These are phyloP conservation scores for Drosophila picticornis DNA, from an alignment of 2,888 invertebrate species.

Conservation along the genomic window DNA sequence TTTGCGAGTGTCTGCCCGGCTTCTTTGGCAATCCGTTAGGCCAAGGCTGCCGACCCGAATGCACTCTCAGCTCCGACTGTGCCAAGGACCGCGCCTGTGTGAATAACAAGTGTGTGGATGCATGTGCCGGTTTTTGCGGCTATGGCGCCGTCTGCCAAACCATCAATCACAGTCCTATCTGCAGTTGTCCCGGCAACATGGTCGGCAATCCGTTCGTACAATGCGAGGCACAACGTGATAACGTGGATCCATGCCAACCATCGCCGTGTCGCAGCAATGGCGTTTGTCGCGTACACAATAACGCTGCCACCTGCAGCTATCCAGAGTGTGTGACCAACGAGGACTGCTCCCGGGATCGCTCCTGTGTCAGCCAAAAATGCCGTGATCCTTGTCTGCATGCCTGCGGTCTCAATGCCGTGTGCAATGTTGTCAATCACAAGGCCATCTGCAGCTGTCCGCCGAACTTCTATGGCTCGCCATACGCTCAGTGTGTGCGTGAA, in stretches of 20 bases:
- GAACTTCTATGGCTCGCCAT: slow-evolving; percentile 92
- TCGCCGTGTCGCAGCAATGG: slow-evolving; percentile 94
- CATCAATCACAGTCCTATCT: slow-evolving; percentile 94
- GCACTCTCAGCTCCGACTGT: slow-evolving; percentile 93
- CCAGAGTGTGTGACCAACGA: slow-evolving; percentile 95
- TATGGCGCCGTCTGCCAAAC: slow-evolving; percentile 91
- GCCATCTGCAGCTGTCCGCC: slow-evolving; percentile 93
- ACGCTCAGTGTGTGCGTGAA: slow-evolving; percentile 89
- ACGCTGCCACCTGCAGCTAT: slow-evolving; percentile 90
- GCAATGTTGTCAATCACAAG: slow-evolving; percentile 92
- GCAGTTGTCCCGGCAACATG: slow-evolving; percentile 90
- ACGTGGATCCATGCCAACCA: slow-evolving; percentile 92
- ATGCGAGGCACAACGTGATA: slow-evolving; percentile 86
- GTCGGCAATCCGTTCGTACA: slow-evolving; percentile 93
- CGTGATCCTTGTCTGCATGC: slow-evolving; percentile 93
- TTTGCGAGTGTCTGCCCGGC: slow-evolving; percentile 91
- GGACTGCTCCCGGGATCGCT: slow-evolving; percentile 93
- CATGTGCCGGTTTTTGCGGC: slow-evolving; percentile 93
- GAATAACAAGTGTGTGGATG: slow-evolving; percentile 92
- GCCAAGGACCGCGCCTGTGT: slow-evolving; percentile 90
- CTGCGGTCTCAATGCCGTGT: slow-evolving; percentile 93
- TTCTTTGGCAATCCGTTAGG: slow-evolving; percentile 89
- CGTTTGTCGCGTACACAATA: slow-evolving; percentile 90
- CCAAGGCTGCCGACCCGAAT: slow-evolving; percentile 92
- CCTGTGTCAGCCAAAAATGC: slow-evolving; percentile 93